Evolutionary conservation across 2,797 vertebrate genomes (phyloP).

Genomic region (Thaleichthys pacificus): DNA sequence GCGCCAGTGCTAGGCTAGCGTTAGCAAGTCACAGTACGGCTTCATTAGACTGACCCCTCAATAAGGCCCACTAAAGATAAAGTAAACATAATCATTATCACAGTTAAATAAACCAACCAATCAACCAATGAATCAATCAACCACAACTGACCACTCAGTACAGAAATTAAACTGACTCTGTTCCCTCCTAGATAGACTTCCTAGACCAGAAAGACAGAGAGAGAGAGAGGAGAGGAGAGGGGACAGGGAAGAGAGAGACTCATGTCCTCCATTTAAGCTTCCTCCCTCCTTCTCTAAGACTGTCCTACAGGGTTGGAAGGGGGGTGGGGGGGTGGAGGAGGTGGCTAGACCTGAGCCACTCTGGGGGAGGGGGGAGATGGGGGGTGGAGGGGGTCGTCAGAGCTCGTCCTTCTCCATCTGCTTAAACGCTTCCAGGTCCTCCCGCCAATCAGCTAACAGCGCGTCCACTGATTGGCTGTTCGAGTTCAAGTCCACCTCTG

Average conservation of each 20-base stretch:
- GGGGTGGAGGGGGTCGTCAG: conserved; percentile 74
- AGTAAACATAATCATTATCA: conserved; percentile 35
- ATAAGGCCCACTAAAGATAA: conserved; percentile 45
- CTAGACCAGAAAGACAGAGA: not conserved
- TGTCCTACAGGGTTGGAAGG: conserved; percentile 12
- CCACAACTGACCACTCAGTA: conserved; percentile 30
- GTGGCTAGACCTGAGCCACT: conserved; percentile 40
- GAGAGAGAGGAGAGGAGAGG: conserved; percentile 6
- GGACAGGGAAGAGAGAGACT: not conserved
- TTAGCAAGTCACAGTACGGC: conserved; percentile 20
- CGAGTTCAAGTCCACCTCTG: conserved; percentile 67
- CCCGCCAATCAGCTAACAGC: conserved; percentile 95
- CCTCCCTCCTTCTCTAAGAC: conserved; percentile 1
- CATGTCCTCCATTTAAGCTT: too few relatives aligned
- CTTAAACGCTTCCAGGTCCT: conserved; percentile 98
- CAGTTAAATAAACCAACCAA: conserved; percentile 55
- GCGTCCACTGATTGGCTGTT: conserved; percentile 84
- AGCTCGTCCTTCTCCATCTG: conserved; percentile 99
- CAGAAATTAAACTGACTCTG: too few relatives aligned
- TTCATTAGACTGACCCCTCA: conserved; percentile 23
- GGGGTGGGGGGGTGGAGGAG: not conserved
- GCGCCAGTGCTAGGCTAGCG: not conserved
- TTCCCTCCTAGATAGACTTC: too few relatives aligned
- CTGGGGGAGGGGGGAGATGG: conserved; percentile 14
- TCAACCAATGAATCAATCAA: conserved; percentile 40